Evolutionary conservation across 2,888 invertebrate genomes (phyloP).

Genomic region (Yponomeuta evonymella): DNA sequence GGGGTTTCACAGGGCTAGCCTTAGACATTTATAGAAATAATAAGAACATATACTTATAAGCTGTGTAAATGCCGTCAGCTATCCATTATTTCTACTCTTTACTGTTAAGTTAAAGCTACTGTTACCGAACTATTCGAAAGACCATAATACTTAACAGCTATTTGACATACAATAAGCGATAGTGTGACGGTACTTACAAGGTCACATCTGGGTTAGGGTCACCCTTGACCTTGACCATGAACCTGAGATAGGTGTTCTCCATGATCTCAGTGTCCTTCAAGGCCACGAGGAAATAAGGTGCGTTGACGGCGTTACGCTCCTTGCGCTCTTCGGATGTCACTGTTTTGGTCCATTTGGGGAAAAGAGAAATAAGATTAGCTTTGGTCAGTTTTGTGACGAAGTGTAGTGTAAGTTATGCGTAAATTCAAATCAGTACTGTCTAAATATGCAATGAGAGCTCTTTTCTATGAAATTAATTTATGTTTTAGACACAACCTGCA

Average conservation of each 20-base stretch:
- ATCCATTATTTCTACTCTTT: too few species aligned
- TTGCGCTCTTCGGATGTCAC: conserved; percentile 84
- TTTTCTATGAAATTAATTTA: too few species aligned
- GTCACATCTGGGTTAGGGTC: conserved; percentile 92
- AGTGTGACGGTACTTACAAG: conserved; percentile 81
- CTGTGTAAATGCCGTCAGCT: too few species aligned
- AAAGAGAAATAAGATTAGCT: background rate
- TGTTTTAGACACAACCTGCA: too few species aligned
- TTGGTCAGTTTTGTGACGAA: background rate
- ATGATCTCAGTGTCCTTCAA: conserved; percentile 92
- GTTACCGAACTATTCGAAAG: too few species aligned
- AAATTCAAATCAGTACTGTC: too few species aligned
- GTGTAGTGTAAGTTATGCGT: too few species aligned
- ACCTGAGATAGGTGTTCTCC: conserved; percentile 89
- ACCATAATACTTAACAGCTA: background rate
- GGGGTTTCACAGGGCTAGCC: too few species aligned
- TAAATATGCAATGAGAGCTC: too few species aligned
- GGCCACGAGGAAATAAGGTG: conserved; percentile 89
- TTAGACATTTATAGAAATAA: too few species aligned
- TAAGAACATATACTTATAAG: too few species aligned
- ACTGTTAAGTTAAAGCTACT: too few species aligned
- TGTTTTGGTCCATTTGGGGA: conserved; percentile 36
- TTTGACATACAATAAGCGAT: background rate
- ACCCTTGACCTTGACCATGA: conserved; percentile 91
- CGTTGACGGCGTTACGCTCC: conserved; percentile 81